A percentile compares a stretch with the other conserved stretches of the same genome.
Evolutionary conservation across 2,888 invertebrate species (phyloP).

Genomic region (Caenorhabditis auriculariae): DNA sequence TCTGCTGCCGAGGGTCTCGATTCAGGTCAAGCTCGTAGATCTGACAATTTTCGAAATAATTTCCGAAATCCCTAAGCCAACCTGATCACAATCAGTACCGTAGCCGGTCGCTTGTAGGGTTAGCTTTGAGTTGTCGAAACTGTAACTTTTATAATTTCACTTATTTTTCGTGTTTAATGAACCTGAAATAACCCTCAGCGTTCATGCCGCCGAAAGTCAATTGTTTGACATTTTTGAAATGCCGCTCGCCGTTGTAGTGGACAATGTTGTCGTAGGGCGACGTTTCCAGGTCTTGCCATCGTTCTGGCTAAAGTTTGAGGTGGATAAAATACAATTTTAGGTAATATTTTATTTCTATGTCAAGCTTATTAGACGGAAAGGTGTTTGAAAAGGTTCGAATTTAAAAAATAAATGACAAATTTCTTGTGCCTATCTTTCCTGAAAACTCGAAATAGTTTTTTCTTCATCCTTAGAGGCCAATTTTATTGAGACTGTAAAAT

Average conservation of each 20-base stretch:
- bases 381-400: too few relatives aligned
- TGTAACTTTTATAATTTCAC: conserved; percentile 15
- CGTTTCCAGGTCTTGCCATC: conserved; percentile 42
- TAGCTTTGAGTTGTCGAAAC: conserved; percentile 52
- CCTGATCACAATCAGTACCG: conserved; percentile 56
- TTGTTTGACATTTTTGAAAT: conserved; percentile 56
- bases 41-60: conserved; percentile 11
- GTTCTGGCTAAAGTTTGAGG: neutral
- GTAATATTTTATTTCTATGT: too few relatives aligned
- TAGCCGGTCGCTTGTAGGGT: conserved; percentile 57
- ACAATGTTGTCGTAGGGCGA: conserved; percentile 33
- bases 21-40: conserved; percentile 58
- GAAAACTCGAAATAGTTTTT: too few relatives aligned
- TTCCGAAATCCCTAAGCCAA: conserved; percentile 5
- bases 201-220: conserved; percentile 58
- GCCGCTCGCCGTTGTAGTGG: conserved; percentile 42
- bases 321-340: neutral
- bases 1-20: conserved; percentile 33
- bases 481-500: too few relatives aligned
- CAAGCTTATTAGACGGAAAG: too few relatives aligned
- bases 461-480: too few relatives aligned
- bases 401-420: too few relatives aligned
- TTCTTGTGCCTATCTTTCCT: too few relatives aligned
- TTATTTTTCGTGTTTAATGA: neutral
- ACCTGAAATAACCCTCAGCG: conserved; percentile 59